Evolutionary conservation across 2,888 invertebrate species (phyloP), one percentile per base, ranked within the genome.

Genomic region (Idaea straminata): DNA sequence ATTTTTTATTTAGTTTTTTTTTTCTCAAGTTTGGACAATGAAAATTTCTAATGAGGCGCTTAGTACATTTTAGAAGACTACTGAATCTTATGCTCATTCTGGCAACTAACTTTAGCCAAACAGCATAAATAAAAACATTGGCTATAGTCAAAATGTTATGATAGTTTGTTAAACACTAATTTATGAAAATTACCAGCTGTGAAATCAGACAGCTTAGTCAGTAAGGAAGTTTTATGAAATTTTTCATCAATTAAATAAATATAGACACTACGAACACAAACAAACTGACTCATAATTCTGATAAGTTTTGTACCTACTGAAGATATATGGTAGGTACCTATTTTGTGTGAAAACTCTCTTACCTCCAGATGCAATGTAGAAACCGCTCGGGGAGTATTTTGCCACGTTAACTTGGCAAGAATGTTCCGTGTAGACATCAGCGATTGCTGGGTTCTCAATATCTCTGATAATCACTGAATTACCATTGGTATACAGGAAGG

Each of bases 291-390:
- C 59, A 59, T 16, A 34, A 6, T 4, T 25, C 59, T 34, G 59
- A 59, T 59, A 59, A 34, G 59, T 47, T 47, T 13, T 47, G 13
- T 47, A 47, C 47, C 47, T 47, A 47, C 47, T 47, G 47, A 7
- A 59, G 7, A 57, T 57, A 3, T 15, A 57, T 59, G 16, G 59
- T 16, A 25, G 6, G 15, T 58, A 58, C 15, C 15, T 13, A 57
- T 57, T 13, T 58, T 58, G 15, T 58, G n/a, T 58, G 13, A 10
- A 58, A 34, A 13, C 70, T 74, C 70, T 66, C 87, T 94, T 94
- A 98, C 98, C 98, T 93, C 98, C 99, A 72, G 99, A 99, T 59
- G 99, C 98, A 81, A 99, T 99, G 90, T 99, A 99, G 92, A 98
- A 99, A 73, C 99, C 98, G 88, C 98, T 98, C 7, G 99, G 99